phyloP scores from a whole-genome alignment of 2,888 invertebrate genomes.

The Ischnura elegans region DNA sequence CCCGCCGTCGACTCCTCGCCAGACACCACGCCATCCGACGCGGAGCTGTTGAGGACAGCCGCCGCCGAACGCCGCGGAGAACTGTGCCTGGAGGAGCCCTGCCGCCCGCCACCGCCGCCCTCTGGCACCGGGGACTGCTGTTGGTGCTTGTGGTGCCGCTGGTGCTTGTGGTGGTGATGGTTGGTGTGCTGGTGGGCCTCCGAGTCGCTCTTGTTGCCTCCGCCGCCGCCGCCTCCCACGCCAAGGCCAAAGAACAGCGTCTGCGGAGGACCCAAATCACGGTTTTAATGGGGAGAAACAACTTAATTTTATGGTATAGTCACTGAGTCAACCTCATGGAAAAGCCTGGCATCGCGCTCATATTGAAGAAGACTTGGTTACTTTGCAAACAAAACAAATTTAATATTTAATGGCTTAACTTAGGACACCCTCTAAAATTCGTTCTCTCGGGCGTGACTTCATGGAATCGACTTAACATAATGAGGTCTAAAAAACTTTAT shows the following conservation, averaged over 20 bases:
- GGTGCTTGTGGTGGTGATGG: constrained; percentile 69
- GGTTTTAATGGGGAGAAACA: no score
- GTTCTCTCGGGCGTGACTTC: no score
- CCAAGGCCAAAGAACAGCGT: constrained; percentile 74
- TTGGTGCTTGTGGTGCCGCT: constrained; percentile 51
- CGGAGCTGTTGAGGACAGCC: neutral
- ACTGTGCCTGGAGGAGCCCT: constrained; percentile 21
- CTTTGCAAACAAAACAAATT: no score
- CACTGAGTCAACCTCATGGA: no score
- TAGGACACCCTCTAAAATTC: no score
- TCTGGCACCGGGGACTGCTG: neutral
- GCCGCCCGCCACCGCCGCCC: neutral
- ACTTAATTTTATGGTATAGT: no score
- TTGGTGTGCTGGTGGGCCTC: constrained; percentile 71
- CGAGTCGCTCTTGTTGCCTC: constrained; percentile 73
- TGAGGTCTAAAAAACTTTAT: no score
- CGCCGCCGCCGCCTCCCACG: constrained; percentile 75
- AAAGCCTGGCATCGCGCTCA: no score
- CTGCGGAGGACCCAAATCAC: constrained; percentile 67
- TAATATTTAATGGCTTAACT: no score
- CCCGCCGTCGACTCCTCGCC: neutral
- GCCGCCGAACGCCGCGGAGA: neutral
- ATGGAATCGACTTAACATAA: no score
- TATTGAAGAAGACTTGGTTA: no score
- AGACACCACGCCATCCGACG: neutral